Percentiles rank a stretch among this genome's conserved stretches.
Evolutionary conservation across 2,888 invertebrate genomes (phyloP).

Genomic region (Callimorpha dominula): DNA sequence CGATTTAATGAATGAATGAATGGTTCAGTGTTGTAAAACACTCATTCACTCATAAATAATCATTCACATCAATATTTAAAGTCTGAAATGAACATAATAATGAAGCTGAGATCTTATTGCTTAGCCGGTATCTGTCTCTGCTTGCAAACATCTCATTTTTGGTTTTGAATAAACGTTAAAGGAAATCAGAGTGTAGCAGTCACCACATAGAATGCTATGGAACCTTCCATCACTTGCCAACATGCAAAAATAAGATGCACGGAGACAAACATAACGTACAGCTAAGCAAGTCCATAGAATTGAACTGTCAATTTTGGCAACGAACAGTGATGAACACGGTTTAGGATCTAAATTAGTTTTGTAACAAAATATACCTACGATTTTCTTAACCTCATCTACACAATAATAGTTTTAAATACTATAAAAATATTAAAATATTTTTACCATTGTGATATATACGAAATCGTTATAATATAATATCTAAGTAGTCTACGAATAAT

Average conservation of each 20-base stretch:
- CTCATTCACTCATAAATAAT: not conserved
- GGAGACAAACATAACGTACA: not conserved
- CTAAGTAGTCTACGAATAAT: not conserved
- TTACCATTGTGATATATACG: not conserved
- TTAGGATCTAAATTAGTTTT: not conserved
- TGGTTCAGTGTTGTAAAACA: not conserved
- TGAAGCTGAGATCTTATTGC: slow-evolving; percentile 1
- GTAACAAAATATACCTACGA: not conserved
- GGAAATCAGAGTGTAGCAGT: not conserved
- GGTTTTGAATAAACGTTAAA: not conserved
- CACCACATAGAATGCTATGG: not conserved
- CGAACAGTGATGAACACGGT: not conserved
- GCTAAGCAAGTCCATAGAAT: not conserved
- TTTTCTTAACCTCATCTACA: not conserved
- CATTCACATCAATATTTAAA: not conserved
- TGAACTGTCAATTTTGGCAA: not conserved
- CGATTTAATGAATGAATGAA: not conserved
- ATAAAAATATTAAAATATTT: slow-evolving; percentile 2
- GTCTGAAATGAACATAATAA: not conserved
- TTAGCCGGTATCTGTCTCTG: not conserved
- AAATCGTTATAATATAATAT: not conserved
- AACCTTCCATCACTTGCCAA: not conserved
- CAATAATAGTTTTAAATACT: not conserved
- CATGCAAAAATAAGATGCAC: not conserved
- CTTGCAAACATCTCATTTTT: not conserved